These are phyloP conservation scores for Psammodynastes pulverulentus DNA, from an alignment of 2,113 vertebrate genomes.

Conservation along the genomic window DNA sequence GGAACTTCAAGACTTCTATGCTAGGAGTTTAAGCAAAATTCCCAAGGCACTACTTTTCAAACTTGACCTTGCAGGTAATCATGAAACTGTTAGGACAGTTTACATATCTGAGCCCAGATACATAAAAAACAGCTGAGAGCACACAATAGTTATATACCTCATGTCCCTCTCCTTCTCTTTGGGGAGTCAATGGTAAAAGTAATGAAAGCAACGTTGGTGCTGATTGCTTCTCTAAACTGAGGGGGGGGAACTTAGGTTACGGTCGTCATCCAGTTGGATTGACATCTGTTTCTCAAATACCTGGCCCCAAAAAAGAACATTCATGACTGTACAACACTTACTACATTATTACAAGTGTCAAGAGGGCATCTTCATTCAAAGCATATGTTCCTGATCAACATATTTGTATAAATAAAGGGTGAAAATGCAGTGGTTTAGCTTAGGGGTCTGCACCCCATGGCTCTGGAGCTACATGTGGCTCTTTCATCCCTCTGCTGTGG, in stretches of 20 bases:
- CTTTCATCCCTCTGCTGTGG: too few species aligned
- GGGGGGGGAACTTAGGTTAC: background rate
- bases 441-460: too few species aligned
- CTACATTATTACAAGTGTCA: background rate
- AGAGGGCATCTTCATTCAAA: background rate
- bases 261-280: background rate
- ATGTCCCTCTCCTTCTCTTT: background rate
- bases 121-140: background rate
- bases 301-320: background rate
- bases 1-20: background rate
- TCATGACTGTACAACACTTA: background rate
- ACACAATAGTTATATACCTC: background rate
- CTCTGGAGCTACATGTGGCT: too few species aligned
- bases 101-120: background rate
- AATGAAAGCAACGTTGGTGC: background rate
- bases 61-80: background rate
- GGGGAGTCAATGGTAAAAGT: background rate
- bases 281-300: background rate
- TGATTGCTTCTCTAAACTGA: background rate
- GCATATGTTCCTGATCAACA: background rate
- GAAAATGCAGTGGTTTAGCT: background rate
- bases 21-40: background rate
- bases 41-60: background rate
- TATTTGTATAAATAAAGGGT: background rate
- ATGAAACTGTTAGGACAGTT: background rate